Percentiles rank a stretch among this genome's conserved stretches.
phyloP scores from a whole-genome alignment of 2,888 invertebrate genomes.

The Pachycephus smyrnensis region DNA sequence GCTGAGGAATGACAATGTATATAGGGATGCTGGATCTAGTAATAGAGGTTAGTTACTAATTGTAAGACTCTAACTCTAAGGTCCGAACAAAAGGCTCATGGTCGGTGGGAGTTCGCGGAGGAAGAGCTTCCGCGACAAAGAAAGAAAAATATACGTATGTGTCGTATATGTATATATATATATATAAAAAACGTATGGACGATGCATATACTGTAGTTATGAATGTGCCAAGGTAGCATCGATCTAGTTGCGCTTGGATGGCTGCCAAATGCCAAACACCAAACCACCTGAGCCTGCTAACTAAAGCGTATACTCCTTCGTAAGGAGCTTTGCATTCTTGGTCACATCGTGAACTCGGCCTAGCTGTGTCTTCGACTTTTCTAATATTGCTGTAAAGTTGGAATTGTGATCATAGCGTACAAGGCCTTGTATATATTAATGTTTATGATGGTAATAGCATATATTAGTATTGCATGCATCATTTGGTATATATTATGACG shows the following conservation, averaged over 20 bases:
- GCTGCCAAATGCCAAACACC: slow-evolving; percentile 49
- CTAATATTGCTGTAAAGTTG: too few relatives aligned
- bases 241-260: slow-evolving; percentile 58
- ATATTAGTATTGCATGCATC: too few relatives aligned
- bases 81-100: background rate
- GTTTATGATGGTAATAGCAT: too few relatives aligned
- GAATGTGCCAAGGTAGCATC: slow-evolving; percentile 55
- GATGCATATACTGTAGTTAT: slow-evolving; percentile 3
- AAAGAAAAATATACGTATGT: background rate
- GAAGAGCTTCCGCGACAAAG: background rate
- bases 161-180: slow-evolving; percentile 17
- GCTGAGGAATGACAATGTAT: background rate
- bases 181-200: slow-evolving; percentile 27
- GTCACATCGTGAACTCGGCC: background rate
- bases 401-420: too few relatives aligned
- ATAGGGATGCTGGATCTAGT: background rate
- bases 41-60: background rate
- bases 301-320: slow-evolving; percentile 2
- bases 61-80: background rate
- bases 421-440: too few relatives aligned
- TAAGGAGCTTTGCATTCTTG: slow-evolving; percentile 6
- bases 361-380: too few relatives aligned
- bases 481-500: too few relatives aligned
- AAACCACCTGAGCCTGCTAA: slow-evolving; percentile 20
- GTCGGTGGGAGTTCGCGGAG: too few relatives aligned